Percentiles rank a stretch among this genome's conserved stretches.
These are phyloP conservation scores for Pterobdella sp. DNA, from an alignment of 2,888 invertebrate species.

Conservation along the genomic window DNA sequence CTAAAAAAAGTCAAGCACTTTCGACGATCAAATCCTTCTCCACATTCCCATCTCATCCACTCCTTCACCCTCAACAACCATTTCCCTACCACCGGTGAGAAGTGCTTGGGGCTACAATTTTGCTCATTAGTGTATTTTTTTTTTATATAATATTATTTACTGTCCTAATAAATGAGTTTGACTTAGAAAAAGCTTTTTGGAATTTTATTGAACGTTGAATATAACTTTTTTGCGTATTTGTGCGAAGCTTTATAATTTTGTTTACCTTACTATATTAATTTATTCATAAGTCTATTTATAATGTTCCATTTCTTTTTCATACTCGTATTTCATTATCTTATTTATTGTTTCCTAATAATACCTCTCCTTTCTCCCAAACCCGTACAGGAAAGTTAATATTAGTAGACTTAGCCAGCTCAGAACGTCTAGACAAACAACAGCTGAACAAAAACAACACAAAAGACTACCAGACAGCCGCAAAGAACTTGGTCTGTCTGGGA, in stretches of 20 bases:
- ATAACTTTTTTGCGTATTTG: too few species aligned
- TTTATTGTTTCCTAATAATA: neutral
- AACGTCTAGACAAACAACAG: constrained; percentile 27
- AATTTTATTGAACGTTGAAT: too few species aligned
- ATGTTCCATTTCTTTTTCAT: neutral
- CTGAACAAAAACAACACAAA: constrained; percentile 23
- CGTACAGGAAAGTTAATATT: constrained; percentile 25
- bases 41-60: constrained; percentile 12
- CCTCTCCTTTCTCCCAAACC: neutral
- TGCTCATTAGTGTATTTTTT: too few species aligned
- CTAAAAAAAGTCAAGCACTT: constrained; percentile 2
- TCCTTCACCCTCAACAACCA: neutral
- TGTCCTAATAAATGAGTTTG: too few species aligned
- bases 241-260: too few species aligned
- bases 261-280: too few species aligned
- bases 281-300: too few species aligned
- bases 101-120: too few species aligned
- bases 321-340: neutral
- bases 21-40: neutral
- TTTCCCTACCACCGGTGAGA: neutral
- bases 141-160: too few species aligned
- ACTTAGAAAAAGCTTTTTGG: too few species aligned
- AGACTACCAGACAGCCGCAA: constrained; percentile 29
- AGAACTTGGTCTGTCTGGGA: constrained; percentile 30
- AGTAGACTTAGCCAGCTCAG: constrained; percentile 31